phyloP scores from a whole-genome alignment of 2,113 vertebrate species.

The Pollimyrus isidori region DNA sequence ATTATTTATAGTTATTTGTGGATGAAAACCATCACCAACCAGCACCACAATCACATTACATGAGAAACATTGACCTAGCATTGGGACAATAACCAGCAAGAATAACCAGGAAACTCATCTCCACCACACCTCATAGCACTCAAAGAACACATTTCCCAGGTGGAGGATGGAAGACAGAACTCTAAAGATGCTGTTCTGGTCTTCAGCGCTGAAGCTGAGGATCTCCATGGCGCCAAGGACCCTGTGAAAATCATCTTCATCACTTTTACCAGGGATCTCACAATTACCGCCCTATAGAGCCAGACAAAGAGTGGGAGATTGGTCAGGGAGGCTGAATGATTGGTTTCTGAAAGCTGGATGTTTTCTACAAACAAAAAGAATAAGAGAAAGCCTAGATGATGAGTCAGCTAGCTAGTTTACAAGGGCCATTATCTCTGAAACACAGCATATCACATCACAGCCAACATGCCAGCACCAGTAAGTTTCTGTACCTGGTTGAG shows the following conservation, averaged over 20 bases:
- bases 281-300: constrained; percentile 84
- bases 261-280: constrained; percentile 77
- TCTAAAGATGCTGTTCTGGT: constrained; percentile 85
- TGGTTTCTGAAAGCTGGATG: not conserved
- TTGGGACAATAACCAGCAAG: not conserved
- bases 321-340: not conserved
- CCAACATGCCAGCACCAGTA: not conserved
- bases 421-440: not conserved
- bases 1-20: not conserved
- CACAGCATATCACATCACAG: not conserved
- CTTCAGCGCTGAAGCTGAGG: constrained; percentile 78
- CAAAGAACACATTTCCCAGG: constrained; percentile 91
- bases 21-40: not conserved
- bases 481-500: constrained; percentile 73
- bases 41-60: not conserved
- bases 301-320: not conserved
- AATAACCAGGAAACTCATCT: not conserved
- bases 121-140: constrained; percentile 69
- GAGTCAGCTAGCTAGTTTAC: not conserved
- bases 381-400: not conserved
- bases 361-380: not conserved
- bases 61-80: not conserved
- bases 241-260: constrained; percentile 77
- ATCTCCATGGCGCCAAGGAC: constrained; percentile 88
- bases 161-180: constrained; percentile 91